Evolutionary conservation across 2,113 vertebrate genomes (phyloP).

Genomic region (Limanda limanda): DNA sequence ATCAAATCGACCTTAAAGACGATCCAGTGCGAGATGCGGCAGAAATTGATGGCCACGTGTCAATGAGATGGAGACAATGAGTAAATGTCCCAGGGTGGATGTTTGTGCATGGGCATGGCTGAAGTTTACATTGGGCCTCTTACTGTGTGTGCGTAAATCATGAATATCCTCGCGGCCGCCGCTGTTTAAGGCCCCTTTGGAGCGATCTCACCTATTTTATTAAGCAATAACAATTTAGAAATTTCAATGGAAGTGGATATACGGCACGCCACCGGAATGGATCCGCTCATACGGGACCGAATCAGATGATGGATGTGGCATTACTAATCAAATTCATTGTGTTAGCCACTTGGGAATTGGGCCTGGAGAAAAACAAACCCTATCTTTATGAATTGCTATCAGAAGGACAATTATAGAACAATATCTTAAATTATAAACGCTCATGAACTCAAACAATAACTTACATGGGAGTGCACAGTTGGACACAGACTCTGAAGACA

Average conservation of each 20-base stretch:
- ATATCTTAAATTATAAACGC: conserved; percentile 37
- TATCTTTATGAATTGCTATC: conserved; percentile 39
- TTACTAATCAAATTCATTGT: conserved; percentile 73
- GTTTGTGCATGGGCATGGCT: conserved; percentile 63
- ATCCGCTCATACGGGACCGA: conserved; percentile 54
- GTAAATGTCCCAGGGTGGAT: conserved; percentile 71
- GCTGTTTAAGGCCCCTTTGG: conserved; percentile 68
- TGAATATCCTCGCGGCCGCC: conserved; percentile 44
- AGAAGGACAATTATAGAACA: conserved; percentile 18
- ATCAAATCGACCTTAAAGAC: conserved; percentile 77
- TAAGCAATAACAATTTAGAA: conserved; percentile 74
- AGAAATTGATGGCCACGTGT: conserved; percentile 76
- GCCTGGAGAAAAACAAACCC: conserved; percentile 17
- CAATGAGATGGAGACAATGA: conserved; percentile 74
- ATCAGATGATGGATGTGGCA: conserved; percentile 69
- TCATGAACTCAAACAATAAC: conserved; percentile 6
- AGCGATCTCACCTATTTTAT: conserved; percentile 74
- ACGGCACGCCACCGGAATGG: conserved; percentile 38
- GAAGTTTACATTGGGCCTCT: conserved; percentile 62
- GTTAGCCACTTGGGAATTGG: conserved; percentile 59
- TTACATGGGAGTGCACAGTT: neutral
- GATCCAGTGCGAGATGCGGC: conserved; percentile 58
- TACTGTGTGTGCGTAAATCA: conserved; percentile 74
- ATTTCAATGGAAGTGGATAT: conserved; percentile 67
- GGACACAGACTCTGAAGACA: neutral